A percentile compares a stretch with the other conserved stretches of the same genome.
Evolutionary conservation across 2,888 invertebrate species (phyloP).

Genomic region (Sarcophaga caerulescens): DNA sequence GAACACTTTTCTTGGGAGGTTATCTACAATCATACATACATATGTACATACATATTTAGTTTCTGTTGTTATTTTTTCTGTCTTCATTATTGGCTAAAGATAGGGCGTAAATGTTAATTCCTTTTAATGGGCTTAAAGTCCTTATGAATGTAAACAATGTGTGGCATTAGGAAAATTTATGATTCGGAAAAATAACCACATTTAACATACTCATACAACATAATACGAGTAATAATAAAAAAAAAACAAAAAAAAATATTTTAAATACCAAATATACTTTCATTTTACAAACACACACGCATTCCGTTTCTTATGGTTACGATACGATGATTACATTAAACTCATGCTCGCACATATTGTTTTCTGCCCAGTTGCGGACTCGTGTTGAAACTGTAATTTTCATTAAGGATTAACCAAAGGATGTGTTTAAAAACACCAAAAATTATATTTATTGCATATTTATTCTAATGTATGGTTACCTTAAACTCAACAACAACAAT

Average conservation of each 20-base stretch:
- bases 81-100: constrained; percentile 12
- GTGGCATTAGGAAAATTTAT: constrained; percentile 65
- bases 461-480: constrained; percentile 58
- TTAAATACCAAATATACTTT: constrained; percentile 46
- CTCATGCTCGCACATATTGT: not conserved
- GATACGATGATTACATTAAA: not conserved
- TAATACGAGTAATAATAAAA: too few relatives aligned
- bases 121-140: constrained; percentile 61
- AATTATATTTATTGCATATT: constrained; percentile 65
- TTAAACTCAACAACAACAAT: not conserved
- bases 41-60: not conserved
- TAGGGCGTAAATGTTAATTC: constrained; percentile 59
- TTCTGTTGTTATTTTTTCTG: not conserved
- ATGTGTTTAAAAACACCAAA: constrained; percentile 52
- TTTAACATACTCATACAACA: constrained; percentile 38
- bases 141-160: constrained; percentile 60
- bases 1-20: not conserved
- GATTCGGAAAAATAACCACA: constrained; percentile 63
- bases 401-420: constrained; percentile 60
- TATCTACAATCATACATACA: not conserved
- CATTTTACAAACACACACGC: constrained; percentile 3
- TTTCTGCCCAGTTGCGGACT: constrained; percentile 23
- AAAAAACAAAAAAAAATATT: constrained; percentile 61
- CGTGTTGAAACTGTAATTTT: constrained; percentile 52
- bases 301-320: not conserved